Evolutionary conservation across 2,113 vertebrate genomes (phyloP).

Genomic region (Sorex araneus): DNA sequence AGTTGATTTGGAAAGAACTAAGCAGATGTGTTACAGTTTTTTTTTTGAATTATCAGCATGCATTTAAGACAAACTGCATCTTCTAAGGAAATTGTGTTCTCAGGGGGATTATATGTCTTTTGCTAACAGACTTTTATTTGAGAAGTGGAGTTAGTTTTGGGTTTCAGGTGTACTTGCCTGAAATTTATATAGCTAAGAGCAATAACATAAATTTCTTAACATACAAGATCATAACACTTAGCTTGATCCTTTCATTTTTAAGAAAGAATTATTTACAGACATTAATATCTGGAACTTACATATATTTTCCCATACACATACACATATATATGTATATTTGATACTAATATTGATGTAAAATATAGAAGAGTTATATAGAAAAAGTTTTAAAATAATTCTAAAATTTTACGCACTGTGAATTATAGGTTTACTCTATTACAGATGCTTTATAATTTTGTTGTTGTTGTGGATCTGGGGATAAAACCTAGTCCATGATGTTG

Average conservation of each 20-base stretch:
- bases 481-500: not conserved
- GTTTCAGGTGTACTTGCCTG: conserved; percentile 65
- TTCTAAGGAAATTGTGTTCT: conserved; percentile 55
- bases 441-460: not conserved
- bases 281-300: conserved; percentile 2
- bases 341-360: conserved; percentile 37
- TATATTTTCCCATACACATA: too few relatives aligned
- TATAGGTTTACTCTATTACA: not conserved
- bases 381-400: conserved; percentile 10
- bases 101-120: conserved; percentile 59
- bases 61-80: conserved; percentile 61
- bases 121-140: conserved; percentile 69
- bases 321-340: not conserved
- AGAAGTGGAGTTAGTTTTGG: conserved; percentile 61
- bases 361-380: conserved; percentile 45
- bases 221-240: conserved; percentile 73
- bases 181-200: conserved; percentile 77
- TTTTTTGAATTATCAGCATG: conserved; percentile 69
- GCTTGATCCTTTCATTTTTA: conserved; percentile 75
- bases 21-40: conserved; percentile 62
- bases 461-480: too few relatives aligned
- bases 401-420: not conserved
- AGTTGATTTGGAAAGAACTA: conserved; percentile 74
- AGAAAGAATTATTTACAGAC: conserved; percentile 61
- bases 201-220: conserved; percentile 72